These are phyloP conservation scores for Caenorhabditis macrosperma DNA, from an alignment of 2,888 invertebrate genomes.

Conservation along the genomic window DNA sequence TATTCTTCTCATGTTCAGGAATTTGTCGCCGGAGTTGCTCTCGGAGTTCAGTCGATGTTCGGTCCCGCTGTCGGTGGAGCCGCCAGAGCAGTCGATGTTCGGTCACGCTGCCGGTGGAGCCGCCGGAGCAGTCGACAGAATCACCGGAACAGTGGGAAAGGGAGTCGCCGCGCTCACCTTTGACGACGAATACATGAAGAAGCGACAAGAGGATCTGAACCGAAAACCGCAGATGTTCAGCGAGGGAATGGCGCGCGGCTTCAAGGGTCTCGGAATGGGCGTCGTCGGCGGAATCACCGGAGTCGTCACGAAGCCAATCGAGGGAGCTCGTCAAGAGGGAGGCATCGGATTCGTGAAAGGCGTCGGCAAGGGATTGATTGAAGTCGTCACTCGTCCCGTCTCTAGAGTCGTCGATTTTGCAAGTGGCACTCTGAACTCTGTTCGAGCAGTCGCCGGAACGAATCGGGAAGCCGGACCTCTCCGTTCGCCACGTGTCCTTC, in stretches of 20 bases:
- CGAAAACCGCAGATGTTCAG: constrained; percentile 85
- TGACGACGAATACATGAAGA: constrained; percentile 95
- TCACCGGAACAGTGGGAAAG: constrained; percentile 85
- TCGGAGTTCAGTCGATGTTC: too few relatives aligned
- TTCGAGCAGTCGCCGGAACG: constrained; percentile 85
- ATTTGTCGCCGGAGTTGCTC: constrained; percentile 95
- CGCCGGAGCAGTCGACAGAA: constrained; percentile 93
- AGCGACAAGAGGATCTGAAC: constrained; percentile 91
- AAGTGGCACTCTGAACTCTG: constrained; percentile 95
- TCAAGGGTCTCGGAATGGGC: constrained; percentile 83
- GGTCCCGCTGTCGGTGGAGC: too few relatives aligned
- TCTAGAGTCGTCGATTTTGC: constrained; percentile 98
- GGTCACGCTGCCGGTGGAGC: constrained; percentile 92
- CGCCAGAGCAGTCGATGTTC: constrained; percentile 92
- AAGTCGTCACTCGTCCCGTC: constrained; percentile 94
- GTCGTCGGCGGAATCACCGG: constrained; percentile 83
- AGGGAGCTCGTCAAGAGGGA: constrained; percentile 91
- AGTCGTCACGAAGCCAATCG: constrained; percentile 94
- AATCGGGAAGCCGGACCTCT: constrained; percentile 82
- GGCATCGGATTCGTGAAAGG: constrained; percentile 86
- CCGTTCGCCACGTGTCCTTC: constrained; percentile 90
- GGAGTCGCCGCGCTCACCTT: constrained; percentile 94
- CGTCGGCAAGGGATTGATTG: constrained; percentile 87
- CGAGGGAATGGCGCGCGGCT: constrained; percentile 84
- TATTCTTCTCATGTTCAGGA: constrained; percentile 84